Conservation (phyloP, 2,797 vertebrate genomes). For the Danionella dracula region DNA sequence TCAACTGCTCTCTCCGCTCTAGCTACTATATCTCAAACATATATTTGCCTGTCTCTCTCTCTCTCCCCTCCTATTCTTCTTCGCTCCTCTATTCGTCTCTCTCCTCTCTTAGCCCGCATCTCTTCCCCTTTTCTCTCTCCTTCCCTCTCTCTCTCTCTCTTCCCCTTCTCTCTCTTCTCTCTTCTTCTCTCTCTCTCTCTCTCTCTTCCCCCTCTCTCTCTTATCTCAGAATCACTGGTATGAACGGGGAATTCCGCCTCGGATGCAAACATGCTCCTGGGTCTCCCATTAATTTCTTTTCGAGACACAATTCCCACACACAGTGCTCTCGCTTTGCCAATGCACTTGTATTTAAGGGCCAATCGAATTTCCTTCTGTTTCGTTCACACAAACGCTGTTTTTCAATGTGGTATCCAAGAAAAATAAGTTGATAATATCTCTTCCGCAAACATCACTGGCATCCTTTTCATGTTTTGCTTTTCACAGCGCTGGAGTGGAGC, state of each 20-base stretch:
- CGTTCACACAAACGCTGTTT: not conserved
- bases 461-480: constrained; percentile 33
- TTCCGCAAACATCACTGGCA: constrained; percentile 35
- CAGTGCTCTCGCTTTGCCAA: no score
- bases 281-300: constrained; percentile 22
- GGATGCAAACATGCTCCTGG: constrained; percentile 4
- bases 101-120: no score
- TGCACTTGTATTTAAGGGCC: no score
- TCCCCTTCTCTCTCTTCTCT: no score
- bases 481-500: not conserved
- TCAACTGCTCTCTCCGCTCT: no score
- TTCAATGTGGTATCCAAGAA: constrained; percentile 13
- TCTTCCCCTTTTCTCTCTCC: no score
- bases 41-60: no score
- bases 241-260: constrained; percentile 1
- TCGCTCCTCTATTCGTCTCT: no score
- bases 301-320: not conserved
- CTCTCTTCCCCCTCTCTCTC: constrained; percentile 16
- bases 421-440: constrained; percentile 33
- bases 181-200: no score
- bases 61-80: no score
- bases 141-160: no score
- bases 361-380: not conserved
- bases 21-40: no score
- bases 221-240: constrained; percentile 19